Base-by-base conservation (phyloP, 2,113 vertebrate genomes). In the Indri indri region DNA sequence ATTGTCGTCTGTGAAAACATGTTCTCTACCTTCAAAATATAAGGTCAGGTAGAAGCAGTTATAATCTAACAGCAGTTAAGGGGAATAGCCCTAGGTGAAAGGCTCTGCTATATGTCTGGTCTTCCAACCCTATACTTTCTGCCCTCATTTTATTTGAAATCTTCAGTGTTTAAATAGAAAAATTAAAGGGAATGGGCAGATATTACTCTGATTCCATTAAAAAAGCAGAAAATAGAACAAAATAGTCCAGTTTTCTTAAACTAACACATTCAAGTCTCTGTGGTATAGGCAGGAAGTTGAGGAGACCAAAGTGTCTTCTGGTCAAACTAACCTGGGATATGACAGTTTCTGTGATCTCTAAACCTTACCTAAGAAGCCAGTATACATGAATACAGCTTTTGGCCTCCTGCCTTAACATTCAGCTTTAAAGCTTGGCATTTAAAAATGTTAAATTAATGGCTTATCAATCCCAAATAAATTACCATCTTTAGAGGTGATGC, bases 391-490 rank as follows among this genome's bases (percentile, higher is more conserved):
- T 80, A 23, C 14, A 70, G 2, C 6, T 97, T 94, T 91, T 95
- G 82, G 86, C 88, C 76, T 95, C 50, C 86, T 96, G 65, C 92
- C 94, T 96, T 82, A 97, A 96, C 95, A 97, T 86, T 94, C 47
- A 96, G 77, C 40, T 66, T 98, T 97, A 97, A 81, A 92, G 90
- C 79, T 96, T 95, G 89, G n/a, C 94, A 94, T 97, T 92, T 98
- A 94, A 97, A 98, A 98, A 98, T 96, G 88, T 73, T 92, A 94
- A 98, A 97, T 98, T 97, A 98, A 98, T 98, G 65, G 22, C 40
- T 73, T 83, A 98, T 98, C 98, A 96, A 97, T 98, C 94, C 18
- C 85, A 97, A 97, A 98, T 98, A 98, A 94, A 98, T 91, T 84
- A 94, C 17, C 88, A 83, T 65, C 77, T 94, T 87, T 93, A 93